phyloP scores from a whole-genome alignment of 2,797 vertebrate genomes.

The Cichlasoma orientale region DNA sequence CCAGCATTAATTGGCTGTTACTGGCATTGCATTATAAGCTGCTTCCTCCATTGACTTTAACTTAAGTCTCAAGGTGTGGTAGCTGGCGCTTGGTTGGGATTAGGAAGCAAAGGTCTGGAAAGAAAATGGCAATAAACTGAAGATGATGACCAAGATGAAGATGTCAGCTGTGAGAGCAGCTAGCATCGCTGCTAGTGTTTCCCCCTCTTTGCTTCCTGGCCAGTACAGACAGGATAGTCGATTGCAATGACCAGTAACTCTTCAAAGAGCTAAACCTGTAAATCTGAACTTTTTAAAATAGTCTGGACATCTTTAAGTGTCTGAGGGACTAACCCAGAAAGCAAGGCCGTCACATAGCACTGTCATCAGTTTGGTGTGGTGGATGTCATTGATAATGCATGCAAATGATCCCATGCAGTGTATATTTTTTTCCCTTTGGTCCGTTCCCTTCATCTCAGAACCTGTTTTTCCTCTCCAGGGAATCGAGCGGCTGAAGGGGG shows the following conservation, averaged over 20 bases:
- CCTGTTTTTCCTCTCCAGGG: conserved; percentile 79
- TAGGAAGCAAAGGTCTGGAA: not conserved
- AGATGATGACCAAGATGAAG: not conserved
- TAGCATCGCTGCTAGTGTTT: not conserved
- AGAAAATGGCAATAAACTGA: not conserved
- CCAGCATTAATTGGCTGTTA: not conserved
- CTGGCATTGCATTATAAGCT: not conserved
- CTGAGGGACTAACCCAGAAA: conserved; percentile 30
- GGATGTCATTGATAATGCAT: conserved; percentile 21
- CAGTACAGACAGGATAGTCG: not conserved
- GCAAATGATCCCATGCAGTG: not conserved
- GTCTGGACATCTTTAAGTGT: not conserved
- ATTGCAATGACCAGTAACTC: not conserved
- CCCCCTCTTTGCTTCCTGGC: not conserved
- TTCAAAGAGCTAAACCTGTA: not conserved
- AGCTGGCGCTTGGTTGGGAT: not conserved
- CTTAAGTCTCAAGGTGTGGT: not conserved
- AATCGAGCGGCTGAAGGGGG: conserved; percentile 92
- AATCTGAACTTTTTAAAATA: not conserved
- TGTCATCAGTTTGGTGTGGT: not conserved
- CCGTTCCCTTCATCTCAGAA: not conserved
- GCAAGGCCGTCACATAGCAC: not conserved
- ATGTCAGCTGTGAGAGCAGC: not conserved
- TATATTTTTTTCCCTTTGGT: not conserved
- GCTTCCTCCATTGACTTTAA: not conserved